Conservation (phyloP, 2,888 invertebrate genomes). For the Pheosia tremula region DNA sequence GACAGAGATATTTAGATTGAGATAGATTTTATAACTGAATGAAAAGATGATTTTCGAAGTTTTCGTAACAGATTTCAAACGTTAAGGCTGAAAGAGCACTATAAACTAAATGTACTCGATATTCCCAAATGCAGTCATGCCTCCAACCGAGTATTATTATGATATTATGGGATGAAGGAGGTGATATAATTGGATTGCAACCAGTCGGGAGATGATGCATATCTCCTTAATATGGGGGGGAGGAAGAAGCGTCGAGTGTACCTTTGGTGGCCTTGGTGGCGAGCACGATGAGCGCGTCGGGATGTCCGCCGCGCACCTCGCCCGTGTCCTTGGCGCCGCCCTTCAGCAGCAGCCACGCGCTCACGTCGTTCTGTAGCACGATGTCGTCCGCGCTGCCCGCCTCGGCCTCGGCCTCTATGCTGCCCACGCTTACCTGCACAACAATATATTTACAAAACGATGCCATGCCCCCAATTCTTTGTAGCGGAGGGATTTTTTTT, state of each 20-base stretch:
- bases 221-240: not conserved
- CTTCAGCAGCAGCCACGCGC: slow-evolving; percentile 91
- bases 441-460: not conserved
- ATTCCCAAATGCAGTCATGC: not conserved
- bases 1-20: slow-evolving; percentile 23
- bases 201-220: not conserved
- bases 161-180: not conserved
- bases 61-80: not conserved
- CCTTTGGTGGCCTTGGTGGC: slow-evolving; percentile 97
- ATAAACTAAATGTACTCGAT: not conserved
- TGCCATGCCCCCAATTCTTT: too few relatives aligned
- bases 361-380: slow-evolving; percentile 92
- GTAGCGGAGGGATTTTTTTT: too few relatives aligned
- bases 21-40: slow-evolving; percentile 9
- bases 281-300: slow-evolving; percentile 97
- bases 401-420: slow-evolving; percentile 48
- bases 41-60: not conserved
- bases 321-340: slow-evolving; percentile 94
- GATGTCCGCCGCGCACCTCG: slow-evolving; percentile 95
- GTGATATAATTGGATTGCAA: not conserved
- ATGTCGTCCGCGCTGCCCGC: slow-evolving; percentile 74
- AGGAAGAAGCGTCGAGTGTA: slow-evolving; percentile 31
- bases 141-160: not conserved
- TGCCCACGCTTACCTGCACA: slow-evolving; percentile 67
- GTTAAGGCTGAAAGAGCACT: not conserved